Conservation (phyloP, 2,113 vertebrate genomes). For the Phoenicopterus ruber region DNA sequence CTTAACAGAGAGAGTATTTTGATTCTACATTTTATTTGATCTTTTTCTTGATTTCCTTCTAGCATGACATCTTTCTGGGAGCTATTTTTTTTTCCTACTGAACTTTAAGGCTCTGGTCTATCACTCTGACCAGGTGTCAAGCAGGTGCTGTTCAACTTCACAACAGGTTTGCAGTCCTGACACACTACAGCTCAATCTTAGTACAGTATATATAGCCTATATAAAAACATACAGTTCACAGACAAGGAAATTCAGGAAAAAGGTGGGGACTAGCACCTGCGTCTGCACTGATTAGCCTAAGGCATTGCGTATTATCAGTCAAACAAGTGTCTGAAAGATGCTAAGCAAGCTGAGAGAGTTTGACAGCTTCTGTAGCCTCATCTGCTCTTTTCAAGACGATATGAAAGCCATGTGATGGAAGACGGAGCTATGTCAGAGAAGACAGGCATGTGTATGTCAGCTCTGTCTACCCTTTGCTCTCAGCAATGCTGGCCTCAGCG, state of each 20-base stretch:
- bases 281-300: not conserved
- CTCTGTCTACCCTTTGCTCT: not conserved
- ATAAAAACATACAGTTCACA: not conserved
- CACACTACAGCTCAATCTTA: not conserved
- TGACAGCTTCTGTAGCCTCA: not conserved
- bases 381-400: not conserved
- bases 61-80: not conserved
- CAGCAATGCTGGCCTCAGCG: not conserved
- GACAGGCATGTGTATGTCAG: not conserved
- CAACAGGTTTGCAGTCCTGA: not conserved
- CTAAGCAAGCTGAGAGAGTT: not conserved
- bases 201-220: not conserved
- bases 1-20: not conserved
- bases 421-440: not conserved
- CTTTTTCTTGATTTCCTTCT: not conserved
- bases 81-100: not conserved
- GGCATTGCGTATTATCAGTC: not conserved
- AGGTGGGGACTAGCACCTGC: slow-evolving; percentile 1
- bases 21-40: not conserved
- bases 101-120: not conserved
- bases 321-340: not conserved
- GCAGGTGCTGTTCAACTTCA: not conserved
- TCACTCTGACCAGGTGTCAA: not conserved
- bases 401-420: not conserved
- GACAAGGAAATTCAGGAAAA: not conserved